A percentile compares a stretch with the other conserved stretches of the same genome.
Evolutionary conservation across 2,888 invertebrate genomes (phyloP).

Genomic region (Lysandra coridon): DNA sequence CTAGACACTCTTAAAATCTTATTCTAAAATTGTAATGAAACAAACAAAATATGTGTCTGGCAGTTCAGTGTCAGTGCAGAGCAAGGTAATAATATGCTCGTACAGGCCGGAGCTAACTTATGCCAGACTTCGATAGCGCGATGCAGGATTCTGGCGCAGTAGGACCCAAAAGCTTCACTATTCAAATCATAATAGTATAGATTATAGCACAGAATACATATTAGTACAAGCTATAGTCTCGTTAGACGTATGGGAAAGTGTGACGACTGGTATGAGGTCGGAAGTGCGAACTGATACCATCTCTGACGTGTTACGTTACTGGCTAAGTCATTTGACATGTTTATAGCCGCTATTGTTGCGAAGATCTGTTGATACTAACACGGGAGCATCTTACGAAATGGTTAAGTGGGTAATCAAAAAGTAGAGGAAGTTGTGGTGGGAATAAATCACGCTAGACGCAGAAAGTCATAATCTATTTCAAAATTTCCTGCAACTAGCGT

Average conservation of each 20-base stretch:
- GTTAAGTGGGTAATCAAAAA: background rate
- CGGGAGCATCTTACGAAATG: background rate
- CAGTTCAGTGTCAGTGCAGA: too few relatives aligned
- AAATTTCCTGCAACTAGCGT: too few relatives aligned
- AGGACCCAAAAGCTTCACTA: background rate
- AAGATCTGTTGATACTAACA: background rate
- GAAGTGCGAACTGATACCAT: slow-evolving; percentile 11
- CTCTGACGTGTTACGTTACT: background rate
- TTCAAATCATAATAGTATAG: background rate
- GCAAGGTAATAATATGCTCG: too few relatives aligned
- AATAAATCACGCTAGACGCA: background rate
- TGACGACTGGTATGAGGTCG: slow-evolving; percentile 2
- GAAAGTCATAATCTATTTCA: too few relatives aligned
- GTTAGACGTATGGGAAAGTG: slow-evolving; percentile 1
- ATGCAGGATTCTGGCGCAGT: too few relatives aligned
- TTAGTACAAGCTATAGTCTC: background rate
- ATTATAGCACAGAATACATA: too few relatives aligned
- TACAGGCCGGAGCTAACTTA: too few relatives aligned
- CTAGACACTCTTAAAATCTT: too few relatives aligned
- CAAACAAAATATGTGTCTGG: too few relatives aligned
- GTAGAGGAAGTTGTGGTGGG: background rate
- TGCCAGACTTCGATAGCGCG: too few relatives aligned
- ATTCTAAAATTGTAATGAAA: too few relatives aligned
- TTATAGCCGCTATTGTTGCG: slow-evolving; percentile 1
- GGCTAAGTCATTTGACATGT: slow-evolving; percentile 18